Base-by-base conservation (phyloP, 2,888 invertebrate genomes). In the Trissoscelio sp. region DNA sequence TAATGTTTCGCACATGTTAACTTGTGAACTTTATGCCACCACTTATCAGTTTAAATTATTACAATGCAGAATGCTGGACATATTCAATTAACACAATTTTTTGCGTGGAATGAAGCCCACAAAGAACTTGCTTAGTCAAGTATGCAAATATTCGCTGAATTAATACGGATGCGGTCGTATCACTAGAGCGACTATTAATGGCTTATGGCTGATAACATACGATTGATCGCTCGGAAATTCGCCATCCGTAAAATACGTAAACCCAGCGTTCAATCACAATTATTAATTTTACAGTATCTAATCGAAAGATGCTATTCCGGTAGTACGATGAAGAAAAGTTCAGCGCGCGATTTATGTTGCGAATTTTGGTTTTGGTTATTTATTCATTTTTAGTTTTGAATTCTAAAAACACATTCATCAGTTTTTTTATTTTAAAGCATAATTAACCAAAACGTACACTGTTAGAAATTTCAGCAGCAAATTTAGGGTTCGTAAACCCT, bases 101-200 rank as follows among this genome's bases (percentile, higher is more conserved):
- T 57, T 69, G 55, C 46, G 18, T 44, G 42, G 9, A 7, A 12
- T 12, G 5, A 34, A n/a, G 6, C 55, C 44, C 34, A 48, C 34
- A 46, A 58, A 70, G 70, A 70, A 70, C 46, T 42, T 37, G 37
- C 18, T 37, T 42, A 67, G 53, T 67, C 67, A 28, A 34, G 60
- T 77, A 69, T 69, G 69, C 62, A 69, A 60, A 77, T 69, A 69
- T 62, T 77, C 77, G 28, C n/a, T 77, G 62, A 77, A 77, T 69
- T 77, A 69, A 77, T 77, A 77, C 62, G 46, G 16, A 69, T 69
- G 69, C 28, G 69, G 62, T 62, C 28, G 37, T 60, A 77, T 62
- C 58, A 51, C 37, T 53, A 37, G 18, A 46, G 24, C 37, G 28
- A 69, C 62, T 69, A 77, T 69, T 77, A 77, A 77, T 77, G 69